These are phyloP conservation scores for Sinohyriopsis cumingii DNA, from an alignment of 2,888 invertebrate species.

Conservation along the genomic window DNA sequence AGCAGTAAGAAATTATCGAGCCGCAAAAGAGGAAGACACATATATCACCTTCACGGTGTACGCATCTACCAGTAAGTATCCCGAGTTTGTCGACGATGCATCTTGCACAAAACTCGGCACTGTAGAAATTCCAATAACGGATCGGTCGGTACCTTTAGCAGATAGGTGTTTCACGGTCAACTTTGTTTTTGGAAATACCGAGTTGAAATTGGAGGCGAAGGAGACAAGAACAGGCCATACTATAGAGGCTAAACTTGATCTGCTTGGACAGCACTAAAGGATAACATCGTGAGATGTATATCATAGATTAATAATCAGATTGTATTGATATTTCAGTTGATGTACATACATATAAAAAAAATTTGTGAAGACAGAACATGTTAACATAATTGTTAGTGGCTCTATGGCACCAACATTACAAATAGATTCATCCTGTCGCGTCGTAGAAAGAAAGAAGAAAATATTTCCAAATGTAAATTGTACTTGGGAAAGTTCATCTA, in stretches of 20 bases:
- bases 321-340: too few relatives aligned
- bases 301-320: too few relatives aligned
- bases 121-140: conserved; percentile 15
- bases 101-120: conserved; percentile 29
- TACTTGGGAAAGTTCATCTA: too few relatives aligned
- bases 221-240: conserved; percentile 20
- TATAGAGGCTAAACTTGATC: conserved; percentile 27
- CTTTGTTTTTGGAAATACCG: conserved; percentile 41
- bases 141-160: conserved; percentile 16
- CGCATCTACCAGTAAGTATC: conserved; percentile 23
- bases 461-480: too few relatives aligned
- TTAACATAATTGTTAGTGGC: too few relatives aligned
- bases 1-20: conserved; percentile 16
- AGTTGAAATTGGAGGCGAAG: conserved; percentile 30
- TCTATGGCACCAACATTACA: too few relatives aligned
- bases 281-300: neutral
- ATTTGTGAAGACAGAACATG: too few relatives aligned
- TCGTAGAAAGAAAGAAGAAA: too few relatives aligned
- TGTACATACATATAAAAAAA: too few relatives aligned
- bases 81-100: conserved; percentile 21
- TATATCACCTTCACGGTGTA: conserved; percentile 22
- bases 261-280: conserved; percentile 16
- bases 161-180: conserved; percentile 18
- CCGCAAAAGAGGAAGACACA: conserved; percentile 13
- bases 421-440: too few relatives aligned